Base-by-base conservation (phyloP, 2,797 vertebrate species). In the Poeciliopsis paucimaculata region DNA sequence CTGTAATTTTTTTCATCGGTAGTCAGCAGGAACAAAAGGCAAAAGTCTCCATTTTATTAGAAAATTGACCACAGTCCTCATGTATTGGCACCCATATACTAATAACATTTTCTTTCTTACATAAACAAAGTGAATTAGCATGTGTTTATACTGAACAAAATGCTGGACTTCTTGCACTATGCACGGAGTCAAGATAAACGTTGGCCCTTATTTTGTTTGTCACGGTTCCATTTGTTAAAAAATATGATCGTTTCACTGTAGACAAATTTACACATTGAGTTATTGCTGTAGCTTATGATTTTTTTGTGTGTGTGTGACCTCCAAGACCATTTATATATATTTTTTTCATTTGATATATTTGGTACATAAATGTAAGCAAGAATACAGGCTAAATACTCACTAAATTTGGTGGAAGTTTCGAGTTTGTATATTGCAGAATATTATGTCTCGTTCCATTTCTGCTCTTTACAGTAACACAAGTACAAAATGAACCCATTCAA, bases 1-100 rank as follows among this genome's bases (percentile, higher is more conserved):
- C 84, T 87, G 79, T 91, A 89, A 90, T 92, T 93, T 83, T 82
- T 84, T 77, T 90, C 78, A 72, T 81, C 53, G 34, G 89, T 76
- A 87, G 86, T 87, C 80, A 11, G 74, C 28, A 77, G 41, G 36
- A 39, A 71, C 74, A 53, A 55, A 75, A 26, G 80, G 39, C 26
- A 36, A 73, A 46, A 9, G 26, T 75, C 78, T 72, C 57, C 49
- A 84, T 70, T 51, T 45, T 28, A 77, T 45, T 71, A 57, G 66
- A 47, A 64, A 34, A 20, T 79, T 36, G 12, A 70, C 23, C 20
- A 20, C 39, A 13, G 8, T 70, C 36, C 20, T 43, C 39, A 23
- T 68, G 13, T 41, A 68, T 41, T 23, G 10, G 36, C 36, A 41
- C 64, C 20, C 23, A 6, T 70, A 41, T n/a, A 39, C 20, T 39